These are phyloP conservation scores for Ascaphus truei DNA, from an alignment of 2,113 vertebrate genomes.

Conservation along the genomic window DNA sequence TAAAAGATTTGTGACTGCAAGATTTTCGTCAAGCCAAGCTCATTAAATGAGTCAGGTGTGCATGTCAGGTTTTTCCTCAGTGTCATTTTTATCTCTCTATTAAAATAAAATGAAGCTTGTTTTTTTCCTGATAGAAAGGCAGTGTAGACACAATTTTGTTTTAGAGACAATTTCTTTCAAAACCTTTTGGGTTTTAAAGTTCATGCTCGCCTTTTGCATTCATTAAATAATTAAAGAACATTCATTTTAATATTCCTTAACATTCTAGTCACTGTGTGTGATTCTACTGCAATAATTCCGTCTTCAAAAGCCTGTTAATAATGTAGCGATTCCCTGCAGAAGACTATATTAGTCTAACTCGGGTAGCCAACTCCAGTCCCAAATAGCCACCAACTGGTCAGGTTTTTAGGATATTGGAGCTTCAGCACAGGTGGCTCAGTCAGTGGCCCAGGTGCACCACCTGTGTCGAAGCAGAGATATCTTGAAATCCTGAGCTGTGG, in stretches of 20 bases:
- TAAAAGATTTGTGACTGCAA: slow-evolving; percentile 24
- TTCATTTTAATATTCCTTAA: slow-evolving; percentile 19
- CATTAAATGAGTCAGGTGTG: slow-evolving; percentile 30
- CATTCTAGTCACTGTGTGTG: slow-evolving; percentile 9
- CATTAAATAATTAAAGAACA: slow-evolving; percentile 28
- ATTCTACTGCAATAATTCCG: background rate
- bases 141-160: background rate
- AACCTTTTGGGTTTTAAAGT: slow-evolving; percentile 8
- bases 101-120: slow-evolving; percentile 4
- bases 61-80: background rate
- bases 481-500: too few relatives aligned
- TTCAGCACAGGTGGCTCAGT: too few relatives aligned
- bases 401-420: too few relatives aligned
- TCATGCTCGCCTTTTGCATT: slow-evolving; percentile 2
- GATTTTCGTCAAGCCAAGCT: slow-evolving; percentile 18
- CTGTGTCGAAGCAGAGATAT: too few relatives aligned
- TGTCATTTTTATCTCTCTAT: slow-evolving; percentile 9
- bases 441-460: too few relatives aligned
- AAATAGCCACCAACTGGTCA: too few relatives aligned
- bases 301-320: slow-evolving; percentile 31
- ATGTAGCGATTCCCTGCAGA: too few relatives aligned
- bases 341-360: too few relatives aligned
- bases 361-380: too few relatives aligned
- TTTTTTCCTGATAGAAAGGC: slow-evolving; percentile 13
- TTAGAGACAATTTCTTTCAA: background rate